phyloP scores from a whole-genome alignment of 1,140 invertebrate genomes.

The Bradynema listronoti region DNA sequence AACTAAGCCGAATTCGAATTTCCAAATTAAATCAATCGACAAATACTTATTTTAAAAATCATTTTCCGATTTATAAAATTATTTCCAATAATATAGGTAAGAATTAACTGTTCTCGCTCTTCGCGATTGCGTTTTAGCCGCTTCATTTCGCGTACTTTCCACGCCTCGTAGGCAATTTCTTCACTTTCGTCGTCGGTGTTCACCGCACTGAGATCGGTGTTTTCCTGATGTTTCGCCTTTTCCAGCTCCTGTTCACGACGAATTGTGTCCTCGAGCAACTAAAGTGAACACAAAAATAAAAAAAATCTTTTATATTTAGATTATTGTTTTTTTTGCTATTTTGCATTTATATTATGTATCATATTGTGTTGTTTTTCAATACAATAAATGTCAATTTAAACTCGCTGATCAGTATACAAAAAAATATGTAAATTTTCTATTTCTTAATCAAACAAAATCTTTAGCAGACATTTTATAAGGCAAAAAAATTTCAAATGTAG shows the following conservation, averaged over 20 bases:
- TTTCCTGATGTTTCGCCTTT: conserved; percentile 58
- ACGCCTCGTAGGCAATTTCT: conserved; percentile 83
- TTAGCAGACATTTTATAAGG: background rate
- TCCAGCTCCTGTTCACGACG: conserved; percentile 63
- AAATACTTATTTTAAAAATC: no score
- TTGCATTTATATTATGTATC: no score
- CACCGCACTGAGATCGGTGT: conserved; percentile 70
- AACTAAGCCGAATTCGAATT: no score
- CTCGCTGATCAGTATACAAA: no score
- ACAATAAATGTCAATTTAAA: no score
- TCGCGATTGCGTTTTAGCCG: conserved; percentile 89
- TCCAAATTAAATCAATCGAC: no score
- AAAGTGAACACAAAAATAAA: conserved; percentile 13
- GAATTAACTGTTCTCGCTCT: conserved; percentile 75
- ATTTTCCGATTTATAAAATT: no score
- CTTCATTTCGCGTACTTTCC: conserved; percentile 93
- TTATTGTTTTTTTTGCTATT: background rate
- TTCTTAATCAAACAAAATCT: background rate
- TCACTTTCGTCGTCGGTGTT: conserved; percentile 97
- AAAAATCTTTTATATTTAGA: background rate
- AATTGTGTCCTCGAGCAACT: conserved; percentile 81
- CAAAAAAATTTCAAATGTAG: background rate
- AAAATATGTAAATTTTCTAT: no score
- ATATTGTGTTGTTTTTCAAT: no score
- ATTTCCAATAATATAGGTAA: conserved; percentile 9